A percentile compares a stretch with the other conserved stretches of the same genome.
Conservation (phyloP, 2,113 vertebrate species). For the Australoheros scitulus region DNA sequence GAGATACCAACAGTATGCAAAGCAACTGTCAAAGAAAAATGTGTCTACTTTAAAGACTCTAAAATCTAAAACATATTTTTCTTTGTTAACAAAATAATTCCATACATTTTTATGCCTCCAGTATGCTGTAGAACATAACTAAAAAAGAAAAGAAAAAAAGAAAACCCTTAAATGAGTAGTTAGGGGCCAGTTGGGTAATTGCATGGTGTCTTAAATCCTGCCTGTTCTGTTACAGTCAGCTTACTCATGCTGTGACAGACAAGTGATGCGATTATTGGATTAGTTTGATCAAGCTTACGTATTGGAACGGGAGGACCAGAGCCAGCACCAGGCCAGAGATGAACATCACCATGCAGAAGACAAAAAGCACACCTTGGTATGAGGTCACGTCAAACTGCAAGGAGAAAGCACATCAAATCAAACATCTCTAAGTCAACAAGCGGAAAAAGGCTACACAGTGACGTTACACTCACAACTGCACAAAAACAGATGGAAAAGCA, state of each 20-base stretch:
- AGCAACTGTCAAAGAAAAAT: background rate
- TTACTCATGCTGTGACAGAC: background rate
- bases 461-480: background rate
- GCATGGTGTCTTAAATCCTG: background rate
- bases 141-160: background rate
- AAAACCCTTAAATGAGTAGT: background rate
- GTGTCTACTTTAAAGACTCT: background rate
- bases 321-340: constrained; percentile 86
- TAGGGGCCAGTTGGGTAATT: background rate
- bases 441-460: rapidly evolving
- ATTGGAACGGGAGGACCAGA: constrained; percentile 86
- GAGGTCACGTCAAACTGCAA: constrained; percentile 90
- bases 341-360: constrained; percentile 87
- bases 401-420: constrained; percentile 21
- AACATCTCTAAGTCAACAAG: background rate
- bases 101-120: rapidly evolving
- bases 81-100: background rate
- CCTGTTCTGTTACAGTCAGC: background rate
- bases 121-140: rapidly evolving
- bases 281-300: constrained; percentile 79
- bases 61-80: background rate
- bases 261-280: background rate
- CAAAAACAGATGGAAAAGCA: background rate
- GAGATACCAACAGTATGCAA: background rate
- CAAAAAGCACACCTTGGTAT: constrained; percentile 86